Evolutionary conservation across 1,140 invertebrate species (phyloP).

Genomic region (Centruroides vittatus): DNA sequence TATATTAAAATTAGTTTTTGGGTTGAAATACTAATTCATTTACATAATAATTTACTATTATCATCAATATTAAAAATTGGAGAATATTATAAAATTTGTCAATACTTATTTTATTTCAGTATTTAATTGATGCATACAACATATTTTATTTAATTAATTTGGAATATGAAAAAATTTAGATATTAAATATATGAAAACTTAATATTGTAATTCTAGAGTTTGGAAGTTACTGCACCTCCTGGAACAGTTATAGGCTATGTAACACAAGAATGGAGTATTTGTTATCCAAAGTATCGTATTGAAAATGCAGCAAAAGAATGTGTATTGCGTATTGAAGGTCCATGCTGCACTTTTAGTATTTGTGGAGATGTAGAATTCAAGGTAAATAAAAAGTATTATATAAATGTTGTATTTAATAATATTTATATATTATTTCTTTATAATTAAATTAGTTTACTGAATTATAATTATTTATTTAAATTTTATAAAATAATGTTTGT

Average conservation of each 20-base stretch:
- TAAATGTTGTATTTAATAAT: background rate
- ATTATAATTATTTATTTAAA: too few relatives aligned
- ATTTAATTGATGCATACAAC: too few relatives aligned
- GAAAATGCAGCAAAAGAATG: constrained; percentile 26
- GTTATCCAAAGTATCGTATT: constrained; percentile 57
- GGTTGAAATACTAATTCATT: too few relatives aligned
- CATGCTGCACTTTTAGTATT: background rate
- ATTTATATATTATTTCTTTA: background rate
- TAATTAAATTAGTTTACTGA: background rate
- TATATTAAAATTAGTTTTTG: too few relatives aligned
- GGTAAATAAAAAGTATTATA: background rate
- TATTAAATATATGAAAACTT: too few relatives aligned
- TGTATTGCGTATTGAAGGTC: background rate
- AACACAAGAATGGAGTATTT: constrained; percentile 69
- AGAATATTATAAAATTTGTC: too few relatives aligned
- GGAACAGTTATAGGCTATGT: constrained; percentile 58
- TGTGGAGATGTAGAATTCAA: background rate
- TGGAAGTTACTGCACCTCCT: constrained; percentile 20
- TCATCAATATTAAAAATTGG: too few relatives aligned
- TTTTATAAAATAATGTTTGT: too few relatives aligned
- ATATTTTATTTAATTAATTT: too few relatives aligned
- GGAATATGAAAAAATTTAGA: too few relatives aligned
- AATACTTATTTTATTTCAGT: too few relatives aligned
- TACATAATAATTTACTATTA: too few relatives aligned
- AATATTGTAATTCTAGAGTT: background rate